Base-by-base conservation (phyloP, 2,113 vertebrate species). In the Pseudopodoces humilis region DNA sequence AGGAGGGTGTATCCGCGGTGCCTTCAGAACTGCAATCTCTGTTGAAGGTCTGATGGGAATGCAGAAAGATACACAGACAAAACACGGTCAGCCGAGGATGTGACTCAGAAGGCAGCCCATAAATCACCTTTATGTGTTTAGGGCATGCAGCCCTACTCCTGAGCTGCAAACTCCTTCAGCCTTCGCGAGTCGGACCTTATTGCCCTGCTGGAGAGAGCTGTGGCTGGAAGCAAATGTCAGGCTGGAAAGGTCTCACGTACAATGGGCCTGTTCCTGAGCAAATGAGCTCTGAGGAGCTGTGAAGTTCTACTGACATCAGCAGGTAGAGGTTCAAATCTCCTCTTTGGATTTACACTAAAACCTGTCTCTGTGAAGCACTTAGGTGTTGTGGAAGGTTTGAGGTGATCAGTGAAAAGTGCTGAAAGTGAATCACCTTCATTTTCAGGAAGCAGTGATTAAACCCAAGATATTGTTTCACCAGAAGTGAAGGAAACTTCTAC, bases 41-140 rank as follows among this genome's bases (percentile, higher is more conserved):
- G 64, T 58, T 22, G 39, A 67, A 55, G 18, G 7, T 14, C n/a
- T 69, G 10, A 70, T 70, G 41, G 19, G 6, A 28, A 21, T 69
- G 27, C 10, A 60, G 35, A 52, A 55, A 72, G 15, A 43, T 27
- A 35, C 25, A 18, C 4, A 13, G 41, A 10, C 25, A 89, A 58
- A 55, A 52, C 0, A 3, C 0, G 1, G 8, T 56, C 72, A 59
- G 33, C 19, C 2, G 5, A 77, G 35, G 10, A 10, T 3, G 0
- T 41, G 20, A 60, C 12, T 68, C 39, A 52, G 44, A 53, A 83
- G 13, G 25, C 33, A 86, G n/a, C 12, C 28, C 1, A 6, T 13
- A 49, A 79, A 53, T 44, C 23, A 56, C 33, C 31, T 69, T 30
- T 24, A 44, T 31, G 21, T 75, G 31, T 71, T 67, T 17, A 21